Conservation (phyloP, 2,113 vertebrate genomes). For the human (Homo sapiens) region GRCh38 chr16:63480001-63480500, state of each 20-base stretch:
- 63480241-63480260: background rate
- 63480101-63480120: too few species aligned
- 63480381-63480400: background rate
- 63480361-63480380: background rate
- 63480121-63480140: too few species aligned
- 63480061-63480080: background rate
- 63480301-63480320: accelerated
- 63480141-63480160: too few species aligned
- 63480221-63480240: background rate
- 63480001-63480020: background rate
- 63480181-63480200: too few species aligned
- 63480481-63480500: background rate
- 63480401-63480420: background rate
- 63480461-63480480: background rate
- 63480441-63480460: background rate
- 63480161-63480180: too few species aligned
- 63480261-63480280: background rate
- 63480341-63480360: background rate
- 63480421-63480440: background rate
- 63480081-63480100: background rate
- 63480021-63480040: background rate
- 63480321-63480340: accelerated
- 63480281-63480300: background rate
- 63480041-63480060: background rate
- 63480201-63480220: background rate